A percentile compares a stretch with the other conserved stretches of the same genome.
phyloP scores from a whole-genome alignment of 2,888 invertebrate species.

The Dorcus parallelipipedus region DNA sequence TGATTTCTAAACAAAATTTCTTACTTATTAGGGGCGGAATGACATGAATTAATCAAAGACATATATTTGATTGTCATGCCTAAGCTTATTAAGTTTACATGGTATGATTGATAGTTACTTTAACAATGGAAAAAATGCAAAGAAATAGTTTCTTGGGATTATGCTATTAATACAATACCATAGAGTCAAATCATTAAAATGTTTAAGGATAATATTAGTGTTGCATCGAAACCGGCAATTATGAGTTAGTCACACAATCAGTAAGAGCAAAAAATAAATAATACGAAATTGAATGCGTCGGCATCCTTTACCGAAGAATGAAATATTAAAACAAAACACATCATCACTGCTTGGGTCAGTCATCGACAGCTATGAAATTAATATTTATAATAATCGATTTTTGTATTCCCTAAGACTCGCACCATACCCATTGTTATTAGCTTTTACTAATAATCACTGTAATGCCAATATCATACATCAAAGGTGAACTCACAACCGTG shows the following conservation, averaged over 20 bases:
- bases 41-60: too few species aligned
- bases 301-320: background rate
- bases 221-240: background rate
- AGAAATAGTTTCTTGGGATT: background rate
- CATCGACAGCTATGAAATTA: conserved; percentile 14
- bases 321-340: conserved; percentile 11
- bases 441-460: background rate
- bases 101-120: too few species aligned
- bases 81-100: too few species aligned
- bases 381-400: conserved; percentile 15
- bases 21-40: too few species aligned
- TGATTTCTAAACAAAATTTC: too few species aligned
- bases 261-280: background rate
- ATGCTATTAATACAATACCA: background rate
- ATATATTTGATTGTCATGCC: too few species aligned
- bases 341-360: conserved; percentile 8
- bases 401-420: background rate
- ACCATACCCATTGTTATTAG: background rate
- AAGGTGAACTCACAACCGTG: too few species aligned
- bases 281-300: background rate
- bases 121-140: too few species aligned
- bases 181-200: background rate
- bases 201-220: background rate
- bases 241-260: background rate
- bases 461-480: background rate